Evolutionary conservation across 64 coral and sea anemone genomes (phyloP), one percentile per base, ranked within the genome.

Genomic region (Orbicella faveolata): DNA sequence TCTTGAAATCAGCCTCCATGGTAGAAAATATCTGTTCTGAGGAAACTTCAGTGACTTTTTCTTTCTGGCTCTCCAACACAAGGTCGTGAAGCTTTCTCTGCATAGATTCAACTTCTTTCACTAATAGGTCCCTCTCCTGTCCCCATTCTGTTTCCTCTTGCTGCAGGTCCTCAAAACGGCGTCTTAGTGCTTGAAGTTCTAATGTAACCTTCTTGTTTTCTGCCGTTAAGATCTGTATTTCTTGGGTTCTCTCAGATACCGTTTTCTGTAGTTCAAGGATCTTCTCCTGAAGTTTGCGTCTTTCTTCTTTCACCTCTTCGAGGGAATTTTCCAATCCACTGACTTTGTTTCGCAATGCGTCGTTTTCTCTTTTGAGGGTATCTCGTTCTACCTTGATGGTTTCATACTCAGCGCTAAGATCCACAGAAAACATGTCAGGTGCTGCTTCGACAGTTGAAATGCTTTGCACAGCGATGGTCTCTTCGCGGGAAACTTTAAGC

Each of bases 11-110:
- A 21, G 91, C 78, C 67, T 96, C 91, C 87, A 96, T 96, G 1
- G 88, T 93, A 33, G 92, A 90, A 83, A 93, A 96, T 74, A 96
- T 96, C 62, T 93, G 91, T 62, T 93, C 95, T 25, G 95, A 96
- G 12, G 95, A 96, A 17, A 96, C 91, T 18, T 93, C 92, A 19
- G 83, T 82, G 19, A 90, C 90, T 35, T 87, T 84, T 26, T 92
- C 89, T 63, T 90, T 91, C 61, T 96, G 95, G 8, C 80, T 96
- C 77, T 96, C 88, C 12, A 96, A 76, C 44, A 96, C 88, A 89
- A 96, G 86, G 52, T 94, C 95, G 59, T 96, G 95, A 33, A 96
- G 85, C 73, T 93, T 96, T 52, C 92, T 89, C 37, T 96, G 90
- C 95, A 96, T 96, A 4, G 74, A 90, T 51, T 93, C 91, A 54